phyloP scores from a whole-genome alignment of 1,140 invertebrate species.

The Drosophila equinoxialis region DNA sequence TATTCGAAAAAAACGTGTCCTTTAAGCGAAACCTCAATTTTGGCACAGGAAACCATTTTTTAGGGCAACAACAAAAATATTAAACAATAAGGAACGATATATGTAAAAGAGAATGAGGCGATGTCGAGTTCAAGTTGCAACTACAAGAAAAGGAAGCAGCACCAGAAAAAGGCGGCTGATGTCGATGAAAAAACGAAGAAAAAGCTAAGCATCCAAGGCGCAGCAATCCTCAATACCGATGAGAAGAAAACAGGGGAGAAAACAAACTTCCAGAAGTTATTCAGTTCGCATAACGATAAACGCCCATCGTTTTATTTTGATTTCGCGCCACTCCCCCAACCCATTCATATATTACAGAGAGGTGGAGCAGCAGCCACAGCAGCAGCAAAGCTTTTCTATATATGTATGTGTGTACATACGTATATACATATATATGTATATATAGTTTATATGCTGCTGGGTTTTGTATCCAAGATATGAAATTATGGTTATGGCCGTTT shows the following conservation, averaged over 20 bases:
- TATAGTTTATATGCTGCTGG: slow-evolving; percentile 70
- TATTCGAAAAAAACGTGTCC: neutral
- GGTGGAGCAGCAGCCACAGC: neutral
- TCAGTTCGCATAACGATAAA: slow-evolving; percentile 80
- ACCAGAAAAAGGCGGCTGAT: slow-evolving; percentile 22
- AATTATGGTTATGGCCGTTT: slow-evolving; percentile 73
- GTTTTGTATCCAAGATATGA: slow-evolving; percentile 62
- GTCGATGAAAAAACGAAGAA: neutral
- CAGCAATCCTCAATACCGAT: slow-evolving; percentile 15
- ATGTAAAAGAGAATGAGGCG: neutral
- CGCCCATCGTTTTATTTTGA: slow-evolving; percentile 79
- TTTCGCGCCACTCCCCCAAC: slow-evolving; percentile 56
- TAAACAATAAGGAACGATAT: neutral
- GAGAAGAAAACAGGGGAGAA: slow-evolving; percentile 42
- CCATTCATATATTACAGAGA: neutral
- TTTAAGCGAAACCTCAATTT: neutral
- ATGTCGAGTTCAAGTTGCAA: neutral
- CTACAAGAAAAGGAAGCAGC: slow-evolving; percentile 2
- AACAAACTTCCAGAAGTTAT: slow-evolving; percentile 80
- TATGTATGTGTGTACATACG: neutral
- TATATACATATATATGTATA: slow-evolving; percentile 21
- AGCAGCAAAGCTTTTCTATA: neutral
- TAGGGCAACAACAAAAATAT: too few species aligned
- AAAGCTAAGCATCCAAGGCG: neutral
- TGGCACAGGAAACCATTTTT: neutral